A percentile compares a stretch with the other conserved stretches of the same genome.
These are phyloP conservation scores for Malacosoma neustria DNA, from an alignment of 2,888 invertebrate genomes.

Conservation along the genomic window DNA sequence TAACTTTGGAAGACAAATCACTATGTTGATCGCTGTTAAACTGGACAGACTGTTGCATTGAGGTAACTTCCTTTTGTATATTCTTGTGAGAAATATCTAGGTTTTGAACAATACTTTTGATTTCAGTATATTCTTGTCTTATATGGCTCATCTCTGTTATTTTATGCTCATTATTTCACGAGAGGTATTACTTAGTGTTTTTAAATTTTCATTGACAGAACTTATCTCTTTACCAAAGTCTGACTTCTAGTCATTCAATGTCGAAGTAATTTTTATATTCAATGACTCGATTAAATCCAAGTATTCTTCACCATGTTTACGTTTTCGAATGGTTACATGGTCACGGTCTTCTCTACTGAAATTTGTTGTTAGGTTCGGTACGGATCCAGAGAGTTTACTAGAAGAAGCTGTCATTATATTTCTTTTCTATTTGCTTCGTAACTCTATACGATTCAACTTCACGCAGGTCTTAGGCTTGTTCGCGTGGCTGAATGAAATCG, in stretches of 20 bases:
- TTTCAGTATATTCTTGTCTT: not conserved
- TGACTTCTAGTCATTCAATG: not conserved
- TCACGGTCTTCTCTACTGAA: not conserved
- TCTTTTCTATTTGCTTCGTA: no score
- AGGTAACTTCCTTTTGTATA: not conserved
- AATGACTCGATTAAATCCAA: not conserved
- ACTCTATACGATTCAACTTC: no score
- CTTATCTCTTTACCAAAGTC: not conserved
- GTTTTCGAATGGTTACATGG: not conserved
- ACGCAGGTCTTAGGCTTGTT: no score
- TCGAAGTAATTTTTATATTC: not conserved
- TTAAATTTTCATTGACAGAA: not conserved
- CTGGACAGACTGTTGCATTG: not conserved
- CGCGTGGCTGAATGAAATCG: no score
- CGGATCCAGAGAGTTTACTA: not conserved
- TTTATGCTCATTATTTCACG: not conserved
- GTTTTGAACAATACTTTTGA: not conserved
- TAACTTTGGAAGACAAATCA: not conserved
- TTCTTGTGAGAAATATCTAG: not conserved
- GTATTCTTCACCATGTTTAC: not conserved
- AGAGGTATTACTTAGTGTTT: not conserved
- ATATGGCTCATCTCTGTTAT: not conserved
- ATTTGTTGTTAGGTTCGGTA: not conserved
- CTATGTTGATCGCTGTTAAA: not conserved
- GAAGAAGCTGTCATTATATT: not conserved